Base-by-base conservation (phyloP, 2,888 invertebrate genomes). In the Boloria selene region DNA sequence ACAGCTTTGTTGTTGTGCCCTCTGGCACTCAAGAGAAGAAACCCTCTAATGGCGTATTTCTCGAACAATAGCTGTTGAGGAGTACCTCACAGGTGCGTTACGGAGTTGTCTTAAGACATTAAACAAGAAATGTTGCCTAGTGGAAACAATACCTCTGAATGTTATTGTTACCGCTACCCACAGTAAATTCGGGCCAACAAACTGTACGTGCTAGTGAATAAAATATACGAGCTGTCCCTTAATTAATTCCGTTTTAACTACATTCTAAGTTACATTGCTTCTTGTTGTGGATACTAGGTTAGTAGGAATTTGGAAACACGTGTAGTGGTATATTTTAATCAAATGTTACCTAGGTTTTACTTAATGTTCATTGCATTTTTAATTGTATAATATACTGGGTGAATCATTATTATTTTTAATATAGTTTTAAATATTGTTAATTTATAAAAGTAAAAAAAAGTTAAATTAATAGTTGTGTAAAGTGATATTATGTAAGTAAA, bases 81-180 rank as follows among this genome's bases (percentile, higher is more conserved):
- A 68, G 55, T 64, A 69, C 58, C 17, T 71, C 70, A 63, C 70
- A 75, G 77, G 77, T 81, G 80, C 75, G 73, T 75, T 73, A 70
- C 71, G 65, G 65, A 72, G 71, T 75, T 77, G 75, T 80, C 74
- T 78, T 75, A 70, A 75, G 74, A 80, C 79, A 77, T 81, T 80
- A 77, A 64, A 70, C 76, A 73, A 71, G 73, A 78, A 76, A 80
- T 78, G 78, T 77, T 73, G 68, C 74, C 69, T 62, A 72, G 70
- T 73, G 72, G 68, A 69, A 73, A 78, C 74, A 78, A 79, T 77
- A 71, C 73, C 70, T 68, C 67, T 54, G 70, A 70, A 75, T 74
- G 70, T 73, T 75, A 78, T 77, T 74, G 75, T 77, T 73, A 67
- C 60, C 17, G 70, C 73, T 52, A 72, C 67, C 71, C 68, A 70